Percentiles rank a stretch among this genome's conserved stretches.
These are phyloP conservation scores for Gallinago media DNA, from an alignment of 2,113 vertebrate genomes.

Conservation along the genomic window DNA sequence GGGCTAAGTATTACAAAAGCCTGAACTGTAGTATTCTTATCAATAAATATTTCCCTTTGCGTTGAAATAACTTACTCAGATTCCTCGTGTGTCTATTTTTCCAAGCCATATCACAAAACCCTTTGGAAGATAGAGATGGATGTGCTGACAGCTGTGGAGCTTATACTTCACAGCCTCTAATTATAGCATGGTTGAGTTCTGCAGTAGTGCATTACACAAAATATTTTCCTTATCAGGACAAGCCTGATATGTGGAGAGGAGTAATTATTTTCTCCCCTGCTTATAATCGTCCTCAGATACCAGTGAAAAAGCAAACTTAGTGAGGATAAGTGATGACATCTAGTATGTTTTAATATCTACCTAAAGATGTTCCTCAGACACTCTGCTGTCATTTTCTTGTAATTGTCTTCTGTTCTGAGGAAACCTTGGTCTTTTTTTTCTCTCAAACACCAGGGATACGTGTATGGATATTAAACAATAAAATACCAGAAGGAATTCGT, in stretches of 20 bases:
- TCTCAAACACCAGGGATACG: neutral
- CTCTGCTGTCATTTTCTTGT: neutral
- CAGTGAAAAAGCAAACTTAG: neutral
- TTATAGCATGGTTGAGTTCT: constrained; percentile 6
- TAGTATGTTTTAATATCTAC: neutral
- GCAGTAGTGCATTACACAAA: neutral
- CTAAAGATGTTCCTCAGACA: neutral
- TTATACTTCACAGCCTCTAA: neutral
- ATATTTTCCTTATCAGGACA: constrained; percentile 18
- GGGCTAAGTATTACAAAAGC: neutral
- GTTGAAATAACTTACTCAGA: neutral
- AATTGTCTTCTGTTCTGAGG: neutral
- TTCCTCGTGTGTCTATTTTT: neutral
- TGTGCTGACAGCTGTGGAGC: constrained; percentile 36
- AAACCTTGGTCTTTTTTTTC: neutral
- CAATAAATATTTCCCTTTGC: neutral
- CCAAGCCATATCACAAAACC: neutral
- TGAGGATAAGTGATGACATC: neutral
- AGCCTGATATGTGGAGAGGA: neutral
- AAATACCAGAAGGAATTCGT: neutral
- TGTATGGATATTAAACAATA: neutral
- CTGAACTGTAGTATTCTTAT: neutral
- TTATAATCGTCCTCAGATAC: neutral
- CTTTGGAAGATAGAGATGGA: constrained; percentile 9
- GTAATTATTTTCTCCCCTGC: constrained; percentile 4